Evolutionary conservation across 2,113 vertebrate genomes (phyloP).

Genomic region (Toxotes chatareus): DNA sequence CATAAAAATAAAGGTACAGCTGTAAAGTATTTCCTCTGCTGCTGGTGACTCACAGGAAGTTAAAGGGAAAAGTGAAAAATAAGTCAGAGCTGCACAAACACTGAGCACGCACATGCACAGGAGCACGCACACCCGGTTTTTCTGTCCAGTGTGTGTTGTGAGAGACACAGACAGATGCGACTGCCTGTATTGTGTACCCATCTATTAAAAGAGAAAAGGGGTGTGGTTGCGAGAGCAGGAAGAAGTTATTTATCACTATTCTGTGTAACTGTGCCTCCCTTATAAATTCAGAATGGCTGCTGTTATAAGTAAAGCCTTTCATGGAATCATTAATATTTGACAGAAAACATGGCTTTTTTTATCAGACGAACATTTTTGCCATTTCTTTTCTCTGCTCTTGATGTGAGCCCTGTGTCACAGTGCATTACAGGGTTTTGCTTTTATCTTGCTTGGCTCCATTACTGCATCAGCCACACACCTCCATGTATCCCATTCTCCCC

Average conservation of each 20-base stretch:
- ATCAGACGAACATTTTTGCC: slow-evolving; percentile 79
- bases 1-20: slow-evolving; percentile 83
- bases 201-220: slow-evolving; percentile 59
- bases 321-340: slow-evolving; percentile 85
- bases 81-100: slow-evolving; percentile 70
- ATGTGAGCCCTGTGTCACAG: slow-evolving; percentile 79
- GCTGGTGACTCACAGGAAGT: slow-evolving; percentile 85
- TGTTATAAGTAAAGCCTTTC: slow-evolving; percentile 81
- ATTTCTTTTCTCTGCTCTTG: slow-evolving; percentile 77
- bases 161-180: slow-evolving; percentile 20
- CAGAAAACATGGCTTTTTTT: slow-evolving; percentile 81
- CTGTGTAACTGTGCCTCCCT: slow-evolving; percentile 64
- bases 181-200: slow-evolving; percentile 54
- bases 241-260: slow-evolving; percentile 77
- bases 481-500: slow-evolving; percentile 27
- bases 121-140: slow-evolving; percentile 15
- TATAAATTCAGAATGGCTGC: slow-evolving; percentile 79
- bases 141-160: slow-evolving; percentile 6
- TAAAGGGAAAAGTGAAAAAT: slow-evolving; percentile 81
- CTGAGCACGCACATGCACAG: slow-evolving; percentile 46
- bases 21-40: slow-evolving; percentile 81
- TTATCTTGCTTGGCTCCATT: slow-evolving; percentile 80
- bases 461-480: slow-evolving; percentile 53
- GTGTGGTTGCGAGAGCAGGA: slow-evolving; percentile 41
- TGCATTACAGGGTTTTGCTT: slow-evolving; percentile 85